Percentiles rank a stretch among this genome's conserved stretches.
These are phyloP conservation scores for Quadroppia sp. DNA, from an alignment of 2,888 invertebrate species.

Conservation along the genomic window DNA sequence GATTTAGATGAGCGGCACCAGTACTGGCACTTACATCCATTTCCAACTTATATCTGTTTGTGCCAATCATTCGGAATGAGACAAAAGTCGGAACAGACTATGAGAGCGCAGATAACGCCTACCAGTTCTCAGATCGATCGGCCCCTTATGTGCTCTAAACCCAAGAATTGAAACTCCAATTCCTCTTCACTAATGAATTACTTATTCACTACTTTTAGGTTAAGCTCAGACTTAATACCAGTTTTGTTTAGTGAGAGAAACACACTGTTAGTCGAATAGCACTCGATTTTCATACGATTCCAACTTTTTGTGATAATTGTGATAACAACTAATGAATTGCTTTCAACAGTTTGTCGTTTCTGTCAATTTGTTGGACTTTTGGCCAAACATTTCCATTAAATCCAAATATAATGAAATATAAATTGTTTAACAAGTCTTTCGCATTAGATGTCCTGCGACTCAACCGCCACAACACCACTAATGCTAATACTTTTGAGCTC, in stretches of 20 bases:
- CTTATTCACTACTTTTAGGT: slow-evolving; percentile 17
- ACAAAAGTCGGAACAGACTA: neutral
- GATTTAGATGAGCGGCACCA: neutral
- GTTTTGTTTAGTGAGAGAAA: slow-evolving; percentile 1
- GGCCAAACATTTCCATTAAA: neutral
- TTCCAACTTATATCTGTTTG: slow-evolving; percentile 9
- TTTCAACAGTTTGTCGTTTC: slow-evolving; percentile 26
- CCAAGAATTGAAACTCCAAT: neutral
- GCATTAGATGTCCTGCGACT: slow-evolving; percentile 27
- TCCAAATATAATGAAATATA: neutral
- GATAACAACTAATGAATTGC: slow-evolving; percentile 19
- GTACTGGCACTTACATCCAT: slow-evolving; percentile 22
- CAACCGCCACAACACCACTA: neutral
- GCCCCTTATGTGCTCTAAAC: neutral
- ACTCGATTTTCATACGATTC: slow-evolving; percentile 14
- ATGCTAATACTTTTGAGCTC: neutral
- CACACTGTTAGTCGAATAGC: neutral
- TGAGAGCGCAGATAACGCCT: slow-evolving; percentile 7
- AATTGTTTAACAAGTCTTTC: slow-evolving; percentile 31
- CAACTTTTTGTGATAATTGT: slow-evolving; percentile 15
- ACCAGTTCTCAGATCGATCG: slow-evolving; percentile 24
- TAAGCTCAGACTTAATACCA: neutral
- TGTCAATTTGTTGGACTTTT: slow-evolving; percentile 15
- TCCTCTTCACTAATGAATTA: slow-evolving; percentile 25
- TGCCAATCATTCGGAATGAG: neutral